Base-by-base conservation (phyloP, 2,888 invertebrate species). In the Acronicta aceris region DNA sequence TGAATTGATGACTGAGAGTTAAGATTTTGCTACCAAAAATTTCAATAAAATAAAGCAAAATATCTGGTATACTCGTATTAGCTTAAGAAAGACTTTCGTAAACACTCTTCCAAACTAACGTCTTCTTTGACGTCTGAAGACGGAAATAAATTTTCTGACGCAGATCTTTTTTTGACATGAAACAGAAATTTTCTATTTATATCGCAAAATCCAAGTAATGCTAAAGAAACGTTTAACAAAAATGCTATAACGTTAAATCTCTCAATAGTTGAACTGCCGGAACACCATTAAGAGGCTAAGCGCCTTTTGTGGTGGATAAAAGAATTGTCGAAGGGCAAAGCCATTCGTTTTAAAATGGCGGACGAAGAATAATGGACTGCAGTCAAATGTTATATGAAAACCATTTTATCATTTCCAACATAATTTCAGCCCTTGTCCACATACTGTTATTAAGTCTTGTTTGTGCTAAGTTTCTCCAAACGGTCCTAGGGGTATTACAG, bases 241-340 rank as follows among this genome's bases (percentile, higher is more conserved):
- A 52, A 67, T 56, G 13, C 47, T 55, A 71, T 71, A 62, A 62
- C 55, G 55, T 51, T n/a, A 63, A 47, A 49, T 54, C 15, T 52
- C 33, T 42, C 30, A 52, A 43, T 67, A 58, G 58, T 52, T 30
- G 13, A 43, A 59, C 53, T 41, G 27, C 27, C 40, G 33, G 53
- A 61, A 58, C 49, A 45, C 48, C 68, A 60, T 65, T 72, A 59
- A 54, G 49, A 7, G 54, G 50, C 52, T 46, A 53, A 7, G 10
- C 46, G 30, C 47, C 72, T 72, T 72, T 57, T 67, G 46, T 42
- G 21, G 30, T 40, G 10, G 33, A 64, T 52, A 59, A 43, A 45
- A 33, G 10, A 55, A 42, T 51, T 51, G 15, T 52, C 10, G 27
- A 51, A 59, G 41, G 51, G 25, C 27, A 53, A 42, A 72, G n/a